Conservation (phyloP, 2,113 vertebrate species). For the Oncorhynchus clarkii region DNA sequence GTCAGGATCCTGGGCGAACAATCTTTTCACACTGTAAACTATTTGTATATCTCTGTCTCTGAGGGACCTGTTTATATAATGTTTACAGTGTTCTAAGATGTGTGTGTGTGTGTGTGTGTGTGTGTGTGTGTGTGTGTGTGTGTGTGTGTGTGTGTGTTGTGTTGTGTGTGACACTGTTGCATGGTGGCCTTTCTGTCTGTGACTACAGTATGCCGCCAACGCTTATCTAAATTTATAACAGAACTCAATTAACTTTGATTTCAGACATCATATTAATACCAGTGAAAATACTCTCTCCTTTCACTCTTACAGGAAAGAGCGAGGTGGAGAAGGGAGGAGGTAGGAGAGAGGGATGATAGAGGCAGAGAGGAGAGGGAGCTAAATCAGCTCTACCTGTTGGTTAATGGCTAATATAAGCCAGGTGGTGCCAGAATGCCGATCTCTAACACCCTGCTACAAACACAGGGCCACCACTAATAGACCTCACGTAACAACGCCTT, state of each 20-base stretch:
- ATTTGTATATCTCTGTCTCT: not conserved
- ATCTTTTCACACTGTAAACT: not conserved
- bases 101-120: not conserved
- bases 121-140: not conserved
- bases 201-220: too few relatives aligned
- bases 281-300: too few relatives aligned
- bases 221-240: constrained; percentile 32
- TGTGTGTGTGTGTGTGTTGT: not conserved
- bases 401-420: constrained; percentile 37
- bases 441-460: too few relatives aligned
- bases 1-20: not conserved
- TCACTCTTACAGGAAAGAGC: not conserved
- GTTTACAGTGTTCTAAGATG: too few relatives aligned
- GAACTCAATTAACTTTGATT: constrained; percentile 60
- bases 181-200: too few relatives aligned
- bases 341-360: not conserved
- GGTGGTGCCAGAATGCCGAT: not conserved
- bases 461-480: too few relatives aligned
- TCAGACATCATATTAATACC: not conserved
- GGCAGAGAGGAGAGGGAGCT: constrained; percentile 15
- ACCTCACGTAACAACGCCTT: too few relatives aligned
- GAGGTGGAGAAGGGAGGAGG: not conserved
- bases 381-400: constrained; percentile 52
- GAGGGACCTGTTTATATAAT: too few relatives aligned
- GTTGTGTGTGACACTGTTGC: too few relatives aligned